Conservation (phyloP, 2,797 vertebrate species). For the Ceryle rudis region DNA sequence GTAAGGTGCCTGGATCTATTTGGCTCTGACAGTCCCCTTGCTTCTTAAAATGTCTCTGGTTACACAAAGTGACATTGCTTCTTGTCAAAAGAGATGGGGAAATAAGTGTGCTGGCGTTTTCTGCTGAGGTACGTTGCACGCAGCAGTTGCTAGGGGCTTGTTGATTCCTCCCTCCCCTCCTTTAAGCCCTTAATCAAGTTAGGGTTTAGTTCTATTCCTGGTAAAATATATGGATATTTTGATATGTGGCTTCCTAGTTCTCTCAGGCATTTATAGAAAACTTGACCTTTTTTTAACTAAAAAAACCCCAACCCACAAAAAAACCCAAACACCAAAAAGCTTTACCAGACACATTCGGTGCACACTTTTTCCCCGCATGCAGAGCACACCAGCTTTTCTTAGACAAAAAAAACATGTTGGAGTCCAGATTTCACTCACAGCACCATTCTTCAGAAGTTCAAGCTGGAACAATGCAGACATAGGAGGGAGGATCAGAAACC, state of each 20-base stretch:
- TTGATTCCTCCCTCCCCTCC: neutral
- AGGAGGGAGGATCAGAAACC: neutral
- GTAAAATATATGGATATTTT: neutral
- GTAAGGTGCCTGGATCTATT: neutral
- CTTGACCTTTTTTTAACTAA: neutral
- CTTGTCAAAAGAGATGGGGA: neutral
- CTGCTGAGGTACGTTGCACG: neutral
- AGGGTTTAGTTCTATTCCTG: neutral
- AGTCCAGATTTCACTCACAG: neutral
- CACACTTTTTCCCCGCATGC: accelerated
- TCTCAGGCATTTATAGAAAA: neutral
- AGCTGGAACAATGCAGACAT: neutral
- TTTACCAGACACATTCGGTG: neutral
- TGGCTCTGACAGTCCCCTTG: neutral
- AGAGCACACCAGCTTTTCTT: neutral
- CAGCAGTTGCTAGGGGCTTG: neutral
- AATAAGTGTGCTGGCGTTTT: neutral
- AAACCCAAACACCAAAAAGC: neutral
- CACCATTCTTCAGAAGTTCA: neutral
- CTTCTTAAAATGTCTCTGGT: neutral
- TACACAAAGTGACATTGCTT: constrained; percentile 13
- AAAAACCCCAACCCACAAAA: too few species aligned
- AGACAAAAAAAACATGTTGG: neutral
- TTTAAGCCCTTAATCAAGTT: neutral
- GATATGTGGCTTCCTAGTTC: neutral